Evolutionary conservation across 92 coral and sea anemone genomes (phyloP), one percentile per base, ranked within the genome.

Genomic region (Epizoanthus illoricatus): DNA sequence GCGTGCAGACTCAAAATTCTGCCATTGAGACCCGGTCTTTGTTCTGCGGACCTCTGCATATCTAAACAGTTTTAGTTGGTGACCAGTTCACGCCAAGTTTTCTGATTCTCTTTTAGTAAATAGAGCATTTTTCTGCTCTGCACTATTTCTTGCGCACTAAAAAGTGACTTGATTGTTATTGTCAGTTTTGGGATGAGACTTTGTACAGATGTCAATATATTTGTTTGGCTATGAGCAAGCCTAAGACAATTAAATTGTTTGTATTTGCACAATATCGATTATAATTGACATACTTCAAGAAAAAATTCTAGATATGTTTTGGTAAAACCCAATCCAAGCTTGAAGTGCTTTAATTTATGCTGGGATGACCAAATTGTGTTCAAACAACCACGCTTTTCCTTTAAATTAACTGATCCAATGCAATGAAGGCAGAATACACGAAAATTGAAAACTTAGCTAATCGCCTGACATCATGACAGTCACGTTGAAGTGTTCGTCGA

Each of bases 201-300:
- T 57, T 42, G 71, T 63, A 2, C 71, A 78, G 42, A 20, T 21
- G 71, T 61, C 54, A 78, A 62, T 76, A 64, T 63, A 78, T 63
- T 78, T 78, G 71, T 63, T 62, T 62, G 21, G 71, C 20, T 42
- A 43, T 63, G 71, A 78, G 82, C 82, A 66, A 47, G 82, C 23
- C 18, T 78, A 78, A 78, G 82, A 78, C 82, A 78, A 63, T 78
- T 78, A 78, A 78, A 45, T 63, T 63, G 82, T 78, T 78, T 78
- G 82, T 43, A 64, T 78, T 78, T 78, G 82, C 24, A 78, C 82
- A 78, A 78, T 78, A 78, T 78, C 59, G 82, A 52, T 78, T 78
- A 78, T 64, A 63, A 78, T 78, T 78, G 82, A 21, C 60, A 78
- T 63, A 78, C 82, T 78, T 78, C 82, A 78, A 43, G 59, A 43